phyloP scores from a whole-genome alignment of 2,113 vertebrate genomes.

The Lichenostomus cassidix region DNA sequence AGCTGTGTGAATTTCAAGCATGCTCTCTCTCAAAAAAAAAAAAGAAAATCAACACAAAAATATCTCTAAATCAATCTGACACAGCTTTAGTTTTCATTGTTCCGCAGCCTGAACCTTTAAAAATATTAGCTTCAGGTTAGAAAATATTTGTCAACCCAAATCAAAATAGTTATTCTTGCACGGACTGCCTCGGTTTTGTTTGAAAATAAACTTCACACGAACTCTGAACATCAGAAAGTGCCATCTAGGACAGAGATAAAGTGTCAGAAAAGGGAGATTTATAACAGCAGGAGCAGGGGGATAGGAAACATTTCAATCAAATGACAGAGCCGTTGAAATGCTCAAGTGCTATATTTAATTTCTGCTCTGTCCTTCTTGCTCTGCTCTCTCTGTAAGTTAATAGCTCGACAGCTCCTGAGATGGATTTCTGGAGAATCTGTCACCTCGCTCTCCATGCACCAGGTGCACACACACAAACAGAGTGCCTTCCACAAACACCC shows the following conservation, averaged over 20 bases:
- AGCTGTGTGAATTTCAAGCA: neutral
- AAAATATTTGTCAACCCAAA: conserved; percentile 43
- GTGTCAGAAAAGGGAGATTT: neutral
- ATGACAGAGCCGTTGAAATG: neutral
- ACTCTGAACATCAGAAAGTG: neutral
- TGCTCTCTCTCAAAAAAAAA: neutral
- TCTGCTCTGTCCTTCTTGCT: neutral
- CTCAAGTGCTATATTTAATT: neutral
- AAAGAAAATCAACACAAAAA: neutral
- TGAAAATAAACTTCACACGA: conserved; percentile 17
- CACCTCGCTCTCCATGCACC: neutral
- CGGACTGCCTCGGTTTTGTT: neutral
- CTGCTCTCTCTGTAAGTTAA: neutral
- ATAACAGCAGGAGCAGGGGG: neutral
- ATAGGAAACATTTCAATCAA: neutral
- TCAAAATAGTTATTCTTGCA: neutral
- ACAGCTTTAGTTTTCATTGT: neutral
- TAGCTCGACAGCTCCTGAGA: neutral
- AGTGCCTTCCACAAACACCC: neutral
- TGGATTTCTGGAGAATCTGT: neutral
- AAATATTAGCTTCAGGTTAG: neutral
- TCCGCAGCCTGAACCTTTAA: neutral
- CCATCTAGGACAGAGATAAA: neutral
- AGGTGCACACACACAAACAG: neutral
- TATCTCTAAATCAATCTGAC: neutral